These are phyloP conservation scores for Neelides folsomi DNA, from an alignment of 2,888 invertebrate genomes.

Conservation along the genomic window DNA sequence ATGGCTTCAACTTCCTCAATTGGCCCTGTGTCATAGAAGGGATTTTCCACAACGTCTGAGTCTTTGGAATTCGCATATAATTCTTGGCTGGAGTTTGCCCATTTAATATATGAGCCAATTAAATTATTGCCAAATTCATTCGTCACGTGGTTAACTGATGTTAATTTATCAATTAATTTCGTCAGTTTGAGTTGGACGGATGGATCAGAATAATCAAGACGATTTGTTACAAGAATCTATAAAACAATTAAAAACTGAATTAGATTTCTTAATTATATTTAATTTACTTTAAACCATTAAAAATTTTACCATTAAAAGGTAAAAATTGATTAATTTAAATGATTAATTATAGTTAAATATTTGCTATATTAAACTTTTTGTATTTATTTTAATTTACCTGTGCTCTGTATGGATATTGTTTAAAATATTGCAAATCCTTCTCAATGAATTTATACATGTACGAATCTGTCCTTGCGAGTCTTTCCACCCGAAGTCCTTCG, in stretches of 20 bases:
- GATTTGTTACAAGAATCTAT: not conserved
- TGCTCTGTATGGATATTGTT: no score
- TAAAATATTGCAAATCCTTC: not conserved
- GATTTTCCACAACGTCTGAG: no score
- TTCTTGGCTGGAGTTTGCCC: no score
- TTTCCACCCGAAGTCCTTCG: conserved; percentile 3
- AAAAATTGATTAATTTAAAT: no score
- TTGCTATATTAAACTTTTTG: no score
- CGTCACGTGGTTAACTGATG: conserved; percentile 56
- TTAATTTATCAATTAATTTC: not conserved
- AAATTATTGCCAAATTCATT: conserved; percentile 61
- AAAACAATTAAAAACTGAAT: not conserved
- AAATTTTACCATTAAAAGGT: no score
- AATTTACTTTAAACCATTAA: no score
- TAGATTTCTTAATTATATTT: no score
- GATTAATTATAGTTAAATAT: no score
- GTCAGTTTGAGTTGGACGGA: not conserved
- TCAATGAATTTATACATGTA: not conserved
- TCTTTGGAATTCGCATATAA: no score
- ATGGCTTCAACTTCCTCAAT: no score
- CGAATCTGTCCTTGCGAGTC: conserved; percentile 1
- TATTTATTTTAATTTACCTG: not conserved
- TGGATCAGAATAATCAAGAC: not conserved
- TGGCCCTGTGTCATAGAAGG: no score
- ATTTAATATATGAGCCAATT: conserved; percentile 51